phyloP scores from a whole-genome alignment of 2,113 vertebrate genomes.

The Laticauda laticaudata region DNA sequence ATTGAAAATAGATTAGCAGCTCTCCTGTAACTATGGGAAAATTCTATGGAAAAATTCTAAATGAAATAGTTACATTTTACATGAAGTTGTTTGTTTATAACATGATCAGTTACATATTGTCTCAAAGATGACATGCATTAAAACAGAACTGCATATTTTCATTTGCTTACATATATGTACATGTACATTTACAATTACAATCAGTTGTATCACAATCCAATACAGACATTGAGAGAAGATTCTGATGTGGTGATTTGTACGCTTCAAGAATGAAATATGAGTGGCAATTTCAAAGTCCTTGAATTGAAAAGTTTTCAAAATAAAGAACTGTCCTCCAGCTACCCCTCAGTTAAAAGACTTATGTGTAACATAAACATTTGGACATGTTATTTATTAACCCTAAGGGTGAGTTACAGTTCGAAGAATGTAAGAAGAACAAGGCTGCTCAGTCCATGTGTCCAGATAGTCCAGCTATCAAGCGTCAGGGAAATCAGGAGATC shows the following conservation, averaged over 20 bases:
- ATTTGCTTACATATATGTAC: neutral
- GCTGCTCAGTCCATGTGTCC: neutral
- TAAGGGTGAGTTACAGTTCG: slow-evolving; percentile 8
- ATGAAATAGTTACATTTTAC: neutral
- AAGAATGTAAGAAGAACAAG: neutral
- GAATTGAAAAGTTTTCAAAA: neutral
- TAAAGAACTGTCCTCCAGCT: neutral
- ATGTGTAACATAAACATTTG: neutral
- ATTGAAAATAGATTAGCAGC: slow-evolving; percentile 9
- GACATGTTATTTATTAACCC: neutral
- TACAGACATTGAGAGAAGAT: neutral
- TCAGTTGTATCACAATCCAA: neutral
- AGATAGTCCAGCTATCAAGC: neutral
- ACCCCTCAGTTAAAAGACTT: neutral
- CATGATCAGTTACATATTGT: neutral
- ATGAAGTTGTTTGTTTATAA: neutral
- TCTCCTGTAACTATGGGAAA: neutral
- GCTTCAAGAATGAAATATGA: neutral
- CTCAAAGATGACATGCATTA: neutral
- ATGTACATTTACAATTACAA: neutral
- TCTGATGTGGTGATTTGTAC: neutral
- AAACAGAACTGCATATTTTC: neutral
- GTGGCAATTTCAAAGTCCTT: neutral
- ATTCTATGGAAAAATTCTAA: neutral
- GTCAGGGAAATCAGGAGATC: neutral